These are phyloP conservation scores for Botia almorhae DNA, from an alignment of 2,797 vertebrate genomes.

Conservation along the genomic window DNA sequence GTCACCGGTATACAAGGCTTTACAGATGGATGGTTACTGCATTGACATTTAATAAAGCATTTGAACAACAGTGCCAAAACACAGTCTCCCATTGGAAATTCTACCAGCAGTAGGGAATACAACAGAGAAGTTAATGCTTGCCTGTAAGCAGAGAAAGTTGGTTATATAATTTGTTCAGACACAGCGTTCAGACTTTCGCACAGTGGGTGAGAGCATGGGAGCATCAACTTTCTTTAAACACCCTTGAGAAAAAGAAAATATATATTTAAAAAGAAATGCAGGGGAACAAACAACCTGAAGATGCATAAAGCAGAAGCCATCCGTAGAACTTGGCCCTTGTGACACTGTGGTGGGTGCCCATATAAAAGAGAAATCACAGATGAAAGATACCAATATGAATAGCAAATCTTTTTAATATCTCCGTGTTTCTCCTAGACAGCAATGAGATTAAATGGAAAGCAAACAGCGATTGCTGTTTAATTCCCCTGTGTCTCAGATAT, in stretches of 20 bases:
- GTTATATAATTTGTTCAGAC: conserved; percentile 29
- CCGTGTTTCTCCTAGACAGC: background rate
- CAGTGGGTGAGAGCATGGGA: background rate
- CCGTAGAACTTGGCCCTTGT: conserved; percentile 39
- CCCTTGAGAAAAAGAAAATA: background rate
- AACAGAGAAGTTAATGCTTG: background rate
- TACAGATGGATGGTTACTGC: conserved; percentile 39
- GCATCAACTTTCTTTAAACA: background rate
- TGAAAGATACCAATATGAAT: too few species aligned
- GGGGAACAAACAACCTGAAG: background rate
- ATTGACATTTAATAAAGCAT: conserved; percentile 27
- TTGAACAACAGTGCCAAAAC: conserved; percentile 33
- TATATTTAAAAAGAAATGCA: background rate
- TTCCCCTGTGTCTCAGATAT: background rate
- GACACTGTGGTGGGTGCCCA: conserved; percentile 60
- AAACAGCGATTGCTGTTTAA: background rate
- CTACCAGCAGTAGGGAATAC: background rate
- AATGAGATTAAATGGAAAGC: background rate
- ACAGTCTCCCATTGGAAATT: conserved; percentile 28
- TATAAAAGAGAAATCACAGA: background rate
- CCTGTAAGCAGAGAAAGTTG: conserved; percentile 6
- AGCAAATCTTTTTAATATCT: background rate
- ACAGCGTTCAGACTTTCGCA: background rate
- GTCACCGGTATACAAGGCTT: conserved; percentile 10
- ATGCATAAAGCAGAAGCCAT: conserved; percentile 52